Base-by-base conservation (phyloP, 1,140 invertebrate species). In the Ooceraea biroi region DNA sequence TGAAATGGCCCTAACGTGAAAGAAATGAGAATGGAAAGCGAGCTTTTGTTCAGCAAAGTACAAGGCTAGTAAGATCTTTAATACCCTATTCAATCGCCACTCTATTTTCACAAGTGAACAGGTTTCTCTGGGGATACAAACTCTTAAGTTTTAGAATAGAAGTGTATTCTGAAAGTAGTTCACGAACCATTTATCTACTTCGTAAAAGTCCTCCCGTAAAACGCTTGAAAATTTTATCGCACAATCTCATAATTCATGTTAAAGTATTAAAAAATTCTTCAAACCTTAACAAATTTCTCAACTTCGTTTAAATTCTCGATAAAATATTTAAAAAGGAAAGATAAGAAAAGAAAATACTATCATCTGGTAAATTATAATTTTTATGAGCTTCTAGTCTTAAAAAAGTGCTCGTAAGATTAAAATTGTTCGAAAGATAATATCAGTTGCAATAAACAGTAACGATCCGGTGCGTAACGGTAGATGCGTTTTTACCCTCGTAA, bases 1-100 rank as follows among this genome's bases (percentile, higher is more conserved):
- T 25, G 2, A 63, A 63, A 46, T 46, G 27, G 12, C 19, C 14
- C 50, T 55, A 25, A 50, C 12, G 10, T 41, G 50, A 50, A 60
- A 69, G 48, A 57, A 69, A 57, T 55, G 11, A 2, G 36, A 78
- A 69, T 69, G 8, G 0, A 8, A 19, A 44, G 22, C 46, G 3
- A 61, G 36, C 76, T 68, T 68, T 69, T 69, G 48, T 69, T 12
- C 17, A 2, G 27, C 46, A 3, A 68, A 78, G 19, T 36, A 74
- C 25, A 25, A n/a, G 44, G 25, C 50, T 68, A 78, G 30, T 66
- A 52, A 77, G 63, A 78, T 68, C 19, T 52, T 78, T 69, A 78
- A 57, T 69, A 69, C 36, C 0, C 11, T 14, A 69, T 69, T 78
- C 22, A 52, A 68, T 78, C 14, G 41, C 14, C 52, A 65, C n/a